Percentiles rank a stretch among this genome's conserved stretches.
These are phyloP conservation scores for Apotomis betuletana DNA, from an alignment of 2,888 invertebrate genomes.

Conservation along the genomic window DNA sequence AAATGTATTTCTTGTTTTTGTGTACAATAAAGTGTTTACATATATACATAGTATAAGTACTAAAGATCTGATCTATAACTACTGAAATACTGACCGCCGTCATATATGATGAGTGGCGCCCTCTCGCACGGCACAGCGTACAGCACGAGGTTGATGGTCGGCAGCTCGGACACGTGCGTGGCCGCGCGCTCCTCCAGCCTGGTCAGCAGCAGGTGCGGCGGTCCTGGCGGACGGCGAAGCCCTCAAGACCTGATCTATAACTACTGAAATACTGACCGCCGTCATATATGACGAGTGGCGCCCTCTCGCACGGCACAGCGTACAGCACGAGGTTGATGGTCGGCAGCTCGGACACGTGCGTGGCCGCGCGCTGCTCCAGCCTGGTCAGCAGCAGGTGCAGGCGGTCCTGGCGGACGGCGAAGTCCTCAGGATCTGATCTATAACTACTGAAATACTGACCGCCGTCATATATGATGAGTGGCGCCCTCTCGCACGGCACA, in stretches of 20 bases:
- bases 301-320: conserved; percentile 87
- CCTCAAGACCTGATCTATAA: too few species aligned
- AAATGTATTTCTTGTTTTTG: too few species aligned
- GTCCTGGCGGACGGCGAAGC: conserved; percentile 86
- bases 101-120: conserved; percentile 89
- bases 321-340: conserved; percentile 94
- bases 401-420: conserved; percentile 86
- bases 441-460: conserved; percentile 45
- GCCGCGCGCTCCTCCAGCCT: conserved; percentile 94
- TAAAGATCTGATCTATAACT: too few species aligned
- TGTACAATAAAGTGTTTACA: too few species aligned
- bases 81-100: conserved; percentile 57
- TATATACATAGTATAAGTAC: too few species aligned
- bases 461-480: conserved; percentile 88
- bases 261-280: conserved; percentile 49
- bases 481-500: conserved; percentile 88
- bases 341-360: conserved; percentile 91
- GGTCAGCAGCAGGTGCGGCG: conserved; percentile 93
- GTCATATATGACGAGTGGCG: conserved; percentile 90
- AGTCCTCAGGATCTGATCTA: too few species aligned
- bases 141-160: conserved; percentile 92
- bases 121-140: conserved; percentile 90
- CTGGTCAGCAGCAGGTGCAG: conserved; percentile 93
- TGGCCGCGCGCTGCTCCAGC: conserved; percentile 93
- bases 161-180: conserved; percentile 91